Conservation (phyloP, 2,888 invertebrate genomes). For the Heteromurus nitidus region DNA sequence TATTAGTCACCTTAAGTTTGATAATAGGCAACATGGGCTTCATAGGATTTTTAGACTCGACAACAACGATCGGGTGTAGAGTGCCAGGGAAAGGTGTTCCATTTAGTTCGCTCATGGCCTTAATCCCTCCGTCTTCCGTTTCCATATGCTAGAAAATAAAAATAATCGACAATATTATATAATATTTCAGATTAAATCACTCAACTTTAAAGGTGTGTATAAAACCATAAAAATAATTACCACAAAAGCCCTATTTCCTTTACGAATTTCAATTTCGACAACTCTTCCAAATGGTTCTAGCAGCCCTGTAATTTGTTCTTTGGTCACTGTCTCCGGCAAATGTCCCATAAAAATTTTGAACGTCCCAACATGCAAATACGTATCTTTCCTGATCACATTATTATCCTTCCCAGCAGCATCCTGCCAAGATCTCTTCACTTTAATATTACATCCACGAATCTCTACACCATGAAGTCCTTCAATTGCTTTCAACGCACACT, state of each 20-base stretch:
- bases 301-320: conserved; percentile 62
- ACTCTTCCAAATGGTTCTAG: conserved; percentile 69
- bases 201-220: no score
- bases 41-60: conserved; percentile 92
- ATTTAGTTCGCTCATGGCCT: conserved; percentile 92
- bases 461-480: conserved; percentile 48
- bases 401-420: conserved; percentile 20
- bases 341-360: conserved; percentile 69
- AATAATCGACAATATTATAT: neutral
- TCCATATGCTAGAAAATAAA: conserved; percentile 85
- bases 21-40: conserved; percentile 92
- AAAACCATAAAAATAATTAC: no score
- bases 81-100: conserved; percentile 76
- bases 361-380: conserved; percentile 60
- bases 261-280: conserved; percentile 69
- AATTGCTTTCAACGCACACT: conserved; percentile 49
- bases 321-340: conserved; percentile 50
- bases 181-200: no score
- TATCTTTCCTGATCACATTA: conserved; percentile 4
- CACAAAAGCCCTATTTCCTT: conserved; percentile 68
- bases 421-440: conserved; percentile 57
- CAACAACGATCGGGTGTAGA: conserved; percentile 78
- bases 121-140: conserved; percentile 92
- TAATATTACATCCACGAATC: conserved; percentile 46
- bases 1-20: conserved; percentile 97